A percentile compares a stretch with the other conserved stretches of the same genome.
These are phyloP conservation scores for Allophyes oxyacanthae DNA, from an alignment of 2,888 invertebrate species.

Conservation along the genomic window DNA sequence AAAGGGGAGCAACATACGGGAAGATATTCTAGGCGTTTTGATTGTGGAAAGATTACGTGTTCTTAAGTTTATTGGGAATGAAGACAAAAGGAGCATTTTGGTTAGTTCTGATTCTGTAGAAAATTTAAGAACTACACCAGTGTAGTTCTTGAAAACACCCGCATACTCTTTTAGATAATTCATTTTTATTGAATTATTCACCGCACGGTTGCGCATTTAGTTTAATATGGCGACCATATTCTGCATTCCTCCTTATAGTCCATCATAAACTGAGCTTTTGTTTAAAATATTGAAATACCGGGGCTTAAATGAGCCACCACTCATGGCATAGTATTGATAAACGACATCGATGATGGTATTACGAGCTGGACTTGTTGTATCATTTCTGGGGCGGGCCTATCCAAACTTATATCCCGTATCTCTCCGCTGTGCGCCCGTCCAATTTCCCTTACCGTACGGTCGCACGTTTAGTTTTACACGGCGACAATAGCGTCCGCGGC, in stretches of 20 bases:
- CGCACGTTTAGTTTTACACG: constrained; percentile 62
- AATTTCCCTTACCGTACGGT: constrained; percentile 54
- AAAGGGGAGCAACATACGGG: constrained; percentile 65
- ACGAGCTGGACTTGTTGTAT: too few species aligned
- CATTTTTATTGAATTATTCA: too few species aligned
- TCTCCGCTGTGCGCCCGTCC: constrained; percentile 15
- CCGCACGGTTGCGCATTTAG: too few species aligned
- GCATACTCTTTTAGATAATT: too few species aligned
- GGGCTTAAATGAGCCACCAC: too few species aligned
- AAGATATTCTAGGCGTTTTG: constrained; percentile 25
- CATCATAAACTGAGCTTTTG: too few species aligned
- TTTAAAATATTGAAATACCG: too few species aligned
- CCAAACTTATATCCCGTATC: not conserved
- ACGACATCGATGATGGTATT: too few species aligned
- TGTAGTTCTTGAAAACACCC: constrained; percentile 12
- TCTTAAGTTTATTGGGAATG: constrained; percentile 11
- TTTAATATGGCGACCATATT: too few species aligned
- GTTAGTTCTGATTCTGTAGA: constrained; percentile 4
- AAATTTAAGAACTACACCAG: constrained; percentile 20
- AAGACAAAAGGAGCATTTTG: too few species aligned
- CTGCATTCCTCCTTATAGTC: too few species aligned
- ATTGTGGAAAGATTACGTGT: constrained; percentile 21
- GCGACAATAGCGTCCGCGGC: constrained; percentile 70
- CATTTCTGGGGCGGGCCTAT: not conserved
- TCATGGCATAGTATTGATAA: too few species aligned